Evolutionary conservation across 23 tunicate genomes (phyloP), one percentile per base, ranked within the genome.

Genomic region (Botrylloides violaceus): DNA sequence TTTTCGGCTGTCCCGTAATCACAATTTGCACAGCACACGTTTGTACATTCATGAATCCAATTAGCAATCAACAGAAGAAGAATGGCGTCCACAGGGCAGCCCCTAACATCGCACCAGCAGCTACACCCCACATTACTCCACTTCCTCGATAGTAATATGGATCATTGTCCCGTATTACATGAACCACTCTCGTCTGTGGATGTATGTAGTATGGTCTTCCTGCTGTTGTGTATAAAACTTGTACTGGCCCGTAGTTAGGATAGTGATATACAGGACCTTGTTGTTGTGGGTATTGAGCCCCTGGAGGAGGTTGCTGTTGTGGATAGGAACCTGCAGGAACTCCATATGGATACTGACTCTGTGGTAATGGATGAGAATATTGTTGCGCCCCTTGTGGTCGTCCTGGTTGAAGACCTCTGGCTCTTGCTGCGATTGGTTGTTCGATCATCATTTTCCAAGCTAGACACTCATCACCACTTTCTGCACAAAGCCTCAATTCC

Each of bases 381-480:
- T 68, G 74, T 26, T 31, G 70, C 29, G 9, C 70, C 4, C 74
- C 74, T 19, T 39, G 74, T 4, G 74, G 74, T 43, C 74, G 36
- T 33, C 70, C 70, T 39, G 58, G 74, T 37, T 68, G 74, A 1
- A 32, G 37, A 37, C 74, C 74, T 36, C 74, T 38, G 24, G 74
- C 58, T 68, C 74, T 68, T 27, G 60, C 68, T 2, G 30, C 75
- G 5, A 83, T 83, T 32, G 80, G 75, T 56, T 66, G 94, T 60
- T 85, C 84, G 27, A 85, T 32, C 94, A 79, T 79, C 77, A 85
- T 32, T 59, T 79, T 85, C 94, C 94, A 85, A 18, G 84, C 84
- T 47, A 83, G 63, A 25, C 73, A 66, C n/a, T 85, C 94, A 75
- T 85, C 94, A 7, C 78, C 71, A 32, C 74, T 85, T 9, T 49